Evolutionary conservation across 2,113 vertebrate genomes (phyloP).

Genomic region (Macquaria australasica): DNA sequence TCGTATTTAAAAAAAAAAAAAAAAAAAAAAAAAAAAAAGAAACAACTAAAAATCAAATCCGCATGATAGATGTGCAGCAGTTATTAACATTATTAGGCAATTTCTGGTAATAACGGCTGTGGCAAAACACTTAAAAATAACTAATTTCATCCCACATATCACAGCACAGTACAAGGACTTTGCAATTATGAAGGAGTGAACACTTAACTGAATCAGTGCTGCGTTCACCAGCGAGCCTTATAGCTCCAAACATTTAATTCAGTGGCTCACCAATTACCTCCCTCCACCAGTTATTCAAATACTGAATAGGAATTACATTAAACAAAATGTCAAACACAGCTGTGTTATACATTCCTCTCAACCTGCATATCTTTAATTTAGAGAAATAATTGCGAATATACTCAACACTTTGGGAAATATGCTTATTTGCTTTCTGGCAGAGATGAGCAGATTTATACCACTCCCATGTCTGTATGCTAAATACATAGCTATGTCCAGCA

Average conservation of each 20-base stretch:
- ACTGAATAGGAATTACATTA: conserved; percentile 14
- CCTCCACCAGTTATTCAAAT: conserved; percentile 10
- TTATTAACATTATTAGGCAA: conserved; percentile 9
- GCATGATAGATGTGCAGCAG: conserved; percentile 17
- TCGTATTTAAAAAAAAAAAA: not conserved
- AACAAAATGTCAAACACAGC: conserved; percentile 6
- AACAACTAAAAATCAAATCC: conserved; percentile 8
- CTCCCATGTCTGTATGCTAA: not conserved
- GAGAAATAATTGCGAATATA: not conserved
- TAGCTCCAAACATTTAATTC: conserved; percentile 18
- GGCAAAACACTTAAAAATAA: conserved; percentile 36
- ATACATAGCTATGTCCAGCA: not conserved
- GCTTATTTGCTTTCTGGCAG: not conserved
- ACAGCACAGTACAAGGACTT: conserved; percentile 3
- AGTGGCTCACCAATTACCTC: conserved; percentile 11
- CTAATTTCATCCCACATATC: not conserved
- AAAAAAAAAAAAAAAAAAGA: not conserved
- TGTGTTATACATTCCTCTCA: not conserved
- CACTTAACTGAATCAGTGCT: conserved; percentile 17
- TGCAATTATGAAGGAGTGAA: conserved; percentile 26
- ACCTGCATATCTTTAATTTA: not conserved
- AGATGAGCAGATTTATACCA: not conserved
- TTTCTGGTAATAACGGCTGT: conserved; percentile 21
- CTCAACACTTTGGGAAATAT: not conserved
- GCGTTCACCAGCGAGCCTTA: not conserved